Conservation (phyloP, 2,888 invertebrate genomes). For the Acanthosoma haemorrhoidale region DNA sequence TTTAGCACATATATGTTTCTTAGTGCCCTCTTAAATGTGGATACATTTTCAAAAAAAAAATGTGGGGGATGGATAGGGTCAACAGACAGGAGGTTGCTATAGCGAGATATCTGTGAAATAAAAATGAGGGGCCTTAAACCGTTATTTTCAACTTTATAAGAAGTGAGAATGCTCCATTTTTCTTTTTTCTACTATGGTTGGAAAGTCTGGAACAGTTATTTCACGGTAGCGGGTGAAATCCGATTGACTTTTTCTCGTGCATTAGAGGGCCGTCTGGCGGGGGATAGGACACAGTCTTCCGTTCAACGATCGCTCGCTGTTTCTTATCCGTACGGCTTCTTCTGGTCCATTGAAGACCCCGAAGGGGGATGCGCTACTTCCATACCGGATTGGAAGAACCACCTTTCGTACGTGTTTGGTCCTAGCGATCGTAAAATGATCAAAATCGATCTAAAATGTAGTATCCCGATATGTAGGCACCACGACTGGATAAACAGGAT, state of each 20-base stretch:
- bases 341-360: too few relatives aligned
- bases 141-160: background rate
- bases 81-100: background rate
- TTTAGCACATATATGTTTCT: too few relatives aligned
- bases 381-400: too few relatives aligned
- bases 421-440: too few relatives aligned
- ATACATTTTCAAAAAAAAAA: too few relatives aligned
- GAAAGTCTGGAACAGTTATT: conserved; percentile 3
- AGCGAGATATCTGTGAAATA: background rate
- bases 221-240: conserved; percentile 4
- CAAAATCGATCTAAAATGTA: too few relatives aligned
- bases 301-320: background rate
- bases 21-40: too few relatives aligned
- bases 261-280: background rate
- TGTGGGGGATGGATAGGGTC: too few relatives aligned
- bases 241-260: background rate
- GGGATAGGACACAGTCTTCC: background rate
- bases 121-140: background rate
- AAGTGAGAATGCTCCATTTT: background rate
- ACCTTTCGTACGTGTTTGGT: too few relatives aligned
- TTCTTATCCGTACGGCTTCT: background rate
- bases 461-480: too few relatives aligned
- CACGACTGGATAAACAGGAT: too few relatives aligned
- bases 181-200: background rate
- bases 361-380: too few relatives aligned